phyloP scores from a whole-genome alignment of 1,140 invertebrate genomes.

The Drosophila chauvacae region DNA sequence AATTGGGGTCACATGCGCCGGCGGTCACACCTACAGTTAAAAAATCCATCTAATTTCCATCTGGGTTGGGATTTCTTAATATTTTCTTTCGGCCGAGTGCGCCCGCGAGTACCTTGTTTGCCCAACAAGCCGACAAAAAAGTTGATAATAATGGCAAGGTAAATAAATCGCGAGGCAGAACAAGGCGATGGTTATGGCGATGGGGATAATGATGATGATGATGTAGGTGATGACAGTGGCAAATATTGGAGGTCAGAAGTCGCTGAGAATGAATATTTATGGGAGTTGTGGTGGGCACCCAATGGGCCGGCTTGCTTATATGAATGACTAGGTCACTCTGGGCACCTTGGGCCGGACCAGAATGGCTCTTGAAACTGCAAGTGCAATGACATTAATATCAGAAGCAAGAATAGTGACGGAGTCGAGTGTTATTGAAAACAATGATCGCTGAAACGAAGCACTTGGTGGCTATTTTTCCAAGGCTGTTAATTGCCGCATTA shows the following conservation, averaged over 20 bases:
- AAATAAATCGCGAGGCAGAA: constrained; percentile 47
- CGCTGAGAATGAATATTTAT: constrained; percentile 34
- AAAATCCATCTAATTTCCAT: constrained; percentile 39
- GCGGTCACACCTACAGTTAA: constrained; percentile 64
- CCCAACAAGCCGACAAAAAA: constrained; percentile 59
- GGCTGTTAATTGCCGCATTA: constrained; percentile 28
- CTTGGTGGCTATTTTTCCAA: constrained; percentile 11
- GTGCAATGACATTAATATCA: constrained; percentile 40
- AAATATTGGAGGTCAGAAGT: constrained; percentile 75
- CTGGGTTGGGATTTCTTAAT: constrained; percentile 52
- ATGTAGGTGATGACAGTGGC: constrained; percentile 58
- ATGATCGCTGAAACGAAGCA: constrained; percentile 20
- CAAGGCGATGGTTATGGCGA: constrained; percentile 38
- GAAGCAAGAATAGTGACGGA: not conserved
- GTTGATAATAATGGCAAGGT: constrained; percentile 75
- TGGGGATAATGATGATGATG: constrained; percentile 17
- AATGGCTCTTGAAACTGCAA: constrained; percentile 57
- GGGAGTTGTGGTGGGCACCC: constrained; percentile 5
- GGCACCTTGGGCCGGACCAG: constrained; percentile 59
- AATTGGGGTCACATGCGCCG: constrained; percentile 80
- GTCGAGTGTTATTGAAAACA: constrained; percentile 17
- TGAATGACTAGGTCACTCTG: constrained; percentile 62
- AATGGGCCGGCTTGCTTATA: constrained; percentile 15
- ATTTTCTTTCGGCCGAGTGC: constrained; percentile 40
- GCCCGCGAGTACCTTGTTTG: constrained; percentile 62